Evolutionary conservation across 2,797 vertebrate genomes (phyloP), one percentile per base, ranked within the genome.

Genomic region (Poeciliopsis presidionis): DNA sequence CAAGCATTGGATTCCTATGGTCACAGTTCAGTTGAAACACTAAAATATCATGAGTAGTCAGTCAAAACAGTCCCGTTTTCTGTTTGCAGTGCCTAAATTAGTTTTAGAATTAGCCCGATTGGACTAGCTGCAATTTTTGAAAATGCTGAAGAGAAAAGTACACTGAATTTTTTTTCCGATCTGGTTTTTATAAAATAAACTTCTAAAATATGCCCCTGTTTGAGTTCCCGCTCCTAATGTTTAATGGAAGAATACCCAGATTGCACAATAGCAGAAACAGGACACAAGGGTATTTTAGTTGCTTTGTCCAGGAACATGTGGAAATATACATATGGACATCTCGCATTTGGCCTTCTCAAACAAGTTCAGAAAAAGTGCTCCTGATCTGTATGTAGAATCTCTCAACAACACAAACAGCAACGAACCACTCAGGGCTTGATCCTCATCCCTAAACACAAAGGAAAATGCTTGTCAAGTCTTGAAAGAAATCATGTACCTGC

Each of bases 401-500:
- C 89, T 91, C 88, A 87, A 86, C 89, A 92, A 88, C 87, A 91
- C 80, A 88, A 85, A 89, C 86, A 87, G 80, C 81, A 80, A 78
- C 77, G 36, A 92, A 94, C 86, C 93, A 93, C 91, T 94, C 91
- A 88, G 91, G 81, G 86, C 84, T 89, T 85, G 88, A 93, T 90
- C 90, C 88, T 90, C 86, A 84, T 93, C 92, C 89, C 81, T 81
- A 87, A 92, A 92, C 90, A 92, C 90, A 93, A 92, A 93, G 88
- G 88, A 87, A 92, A 95, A 92, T 91, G 87, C 83, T 89, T 88
- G 93, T 94, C 92, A 92, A 93, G 88, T 93, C 90, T 92, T 88
- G 89, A 91, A 91, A 92, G 89, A 94, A 94, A 92, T 90, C 65
- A 53, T 91, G 89, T 86, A 93, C 90, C 91, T 94, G 91, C 92